Evolutionary conservation across 2,888 invertebrate genomes (phyloP).

Genomic region (Erebia epiphron): DNA sequence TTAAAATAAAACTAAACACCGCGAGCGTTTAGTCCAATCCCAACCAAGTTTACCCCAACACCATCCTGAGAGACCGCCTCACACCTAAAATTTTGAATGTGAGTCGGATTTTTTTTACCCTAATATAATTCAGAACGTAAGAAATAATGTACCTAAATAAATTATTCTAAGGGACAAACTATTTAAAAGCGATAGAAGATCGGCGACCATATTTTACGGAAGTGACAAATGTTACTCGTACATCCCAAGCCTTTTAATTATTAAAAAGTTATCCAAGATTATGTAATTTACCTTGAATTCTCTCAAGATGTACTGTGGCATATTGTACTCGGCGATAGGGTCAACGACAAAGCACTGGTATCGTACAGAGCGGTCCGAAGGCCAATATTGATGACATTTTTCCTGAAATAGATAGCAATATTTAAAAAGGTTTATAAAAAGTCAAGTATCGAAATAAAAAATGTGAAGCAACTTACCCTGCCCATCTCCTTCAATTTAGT

Average conservation of each 20-base stretch:
- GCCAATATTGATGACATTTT: conserved; percentile 99
- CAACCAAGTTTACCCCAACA: too few species aligned
- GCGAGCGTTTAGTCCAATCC: too few species aligned
- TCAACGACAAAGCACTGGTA: conserved; percentile 99
- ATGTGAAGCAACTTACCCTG: conserved; percentile 84
- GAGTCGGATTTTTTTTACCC: too few species aligned
- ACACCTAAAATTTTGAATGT: too few species aligned
- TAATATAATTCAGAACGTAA: too few species aligned
- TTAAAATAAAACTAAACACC: too few species aligned
- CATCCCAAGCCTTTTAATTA: too few species aligned
- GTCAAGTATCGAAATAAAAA: background rate
- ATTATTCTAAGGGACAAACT: too few species aligned
- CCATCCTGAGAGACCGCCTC: too few species aligned
- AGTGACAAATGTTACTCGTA: too few species aligned
- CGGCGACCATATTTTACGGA: background rate
- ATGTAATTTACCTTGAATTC: conserved; percentile 92
- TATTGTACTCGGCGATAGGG: conserved; percentile 99
- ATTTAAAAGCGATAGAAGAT: too few species aligned
- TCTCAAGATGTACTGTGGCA: conserved; percentile 99
- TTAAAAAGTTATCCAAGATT: background rate
- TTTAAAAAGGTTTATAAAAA: background rate
- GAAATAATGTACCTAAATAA: too few species aligned
- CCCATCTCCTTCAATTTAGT: conserved; percentile 99
- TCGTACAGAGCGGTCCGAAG: conserved; percentile 97
- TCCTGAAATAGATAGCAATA: conserved; percentile 84